phyloP scores from a whole-genome alignment of 2,888 invertebrate species.

The Sepioteuthis lessoniana region DNA sequence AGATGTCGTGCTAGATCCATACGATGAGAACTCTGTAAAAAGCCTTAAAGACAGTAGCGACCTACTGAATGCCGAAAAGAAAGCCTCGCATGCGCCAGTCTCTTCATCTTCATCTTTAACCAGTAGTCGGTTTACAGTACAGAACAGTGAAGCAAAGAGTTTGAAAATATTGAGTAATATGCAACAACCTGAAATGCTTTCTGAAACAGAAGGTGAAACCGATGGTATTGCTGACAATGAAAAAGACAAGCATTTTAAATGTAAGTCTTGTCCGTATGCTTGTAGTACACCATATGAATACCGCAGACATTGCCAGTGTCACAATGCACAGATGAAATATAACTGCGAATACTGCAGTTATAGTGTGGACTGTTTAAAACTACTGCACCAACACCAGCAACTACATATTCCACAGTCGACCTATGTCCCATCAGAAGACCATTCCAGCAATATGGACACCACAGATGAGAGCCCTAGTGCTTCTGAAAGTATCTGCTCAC shows the following conservation, averaged over 20 bases:
- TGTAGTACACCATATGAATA: slow-evolving; percentile 61
- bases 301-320: slow-evolving; percentile 61
- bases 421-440: slow-evolving; percentile 57
- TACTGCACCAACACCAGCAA: slow-evolving; percentile 61
- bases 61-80: background rate
- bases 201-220: slow-evolving; percentile 48
- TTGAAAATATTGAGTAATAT: background rate
- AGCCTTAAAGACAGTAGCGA: slow-evolving; percentile 50
- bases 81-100: background rate
- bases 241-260: slow-evolving; percentile 55
- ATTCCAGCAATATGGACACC: slow-evolving; percentile 56
- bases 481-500: background rate
- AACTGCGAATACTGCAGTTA: slow-evolving; percentile 65
- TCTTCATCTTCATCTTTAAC: background rate
- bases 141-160: background rate
- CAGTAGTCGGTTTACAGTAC: background rate
- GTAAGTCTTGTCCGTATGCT: slow-evolving; percentile 63
- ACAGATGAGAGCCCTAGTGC: slow-evolving; percentile 47
- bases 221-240: slow-evolving; percentile 45
- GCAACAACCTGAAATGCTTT: slow-evolving; percentile 50
- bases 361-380: slow-evolving; percentile 59
- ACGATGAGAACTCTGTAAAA: slow-evolving; percentile 56
- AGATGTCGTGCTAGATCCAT: slow-evolving; percentile 62
- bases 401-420: slow-evolving; percentile 61
- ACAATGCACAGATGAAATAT: slow-evolving; percentile 56